Evolutionary conservation across 1,140 invertebrate genomes (phyloP).

Genomic region (Drosophila insularis): DNA sequence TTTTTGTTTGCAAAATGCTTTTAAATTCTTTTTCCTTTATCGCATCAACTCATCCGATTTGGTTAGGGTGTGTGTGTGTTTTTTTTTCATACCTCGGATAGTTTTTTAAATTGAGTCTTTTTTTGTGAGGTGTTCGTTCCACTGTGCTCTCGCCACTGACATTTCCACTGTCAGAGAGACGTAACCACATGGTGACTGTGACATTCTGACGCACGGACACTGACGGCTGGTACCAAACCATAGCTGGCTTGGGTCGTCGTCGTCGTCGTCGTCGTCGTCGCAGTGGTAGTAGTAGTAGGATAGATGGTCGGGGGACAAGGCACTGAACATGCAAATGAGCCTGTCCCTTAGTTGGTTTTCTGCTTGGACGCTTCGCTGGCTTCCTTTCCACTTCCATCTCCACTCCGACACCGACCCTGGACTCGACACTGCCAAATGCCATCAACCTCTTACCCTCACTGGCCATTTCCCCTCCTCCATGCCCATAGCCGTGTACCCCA

Average conservation of each 20-base stretch:
- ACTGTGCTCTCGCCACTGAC: conserved; percentile 47
- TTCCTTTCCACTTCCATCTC: conserved; percentile 22
- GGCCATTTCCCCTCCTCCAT: conserved; percentile 1
- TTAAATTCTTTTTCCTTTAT: no score
- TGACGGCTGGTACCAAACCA: conserved; percentile 56
- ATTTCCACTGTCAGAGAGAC: conserved; percentile 73
- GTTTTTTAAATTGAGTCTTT: neutral
- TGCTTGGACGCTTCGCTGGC: conserved; percentile 77
- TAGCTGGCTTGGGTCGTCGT: neutral
- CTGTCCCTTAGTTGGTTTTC: conserved; percentile 79
- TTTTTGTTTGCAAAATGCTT: no score
- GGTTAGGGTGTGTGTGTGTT: neutral
- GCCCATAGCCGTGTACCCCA: conserved; percentile 15
- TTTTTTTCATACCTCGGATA: neutral
- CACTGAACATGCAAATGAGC: conserved; percentile 70
- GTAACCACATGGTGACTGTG: conserved; percentile 77
- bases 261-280: neutral
- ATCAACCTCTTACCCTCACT: neutral
- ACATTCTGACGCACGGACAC: conserved; percentile 66
- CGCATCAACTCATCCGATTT: no score
- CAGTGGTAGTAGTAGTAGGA: conserved; percentile 2
- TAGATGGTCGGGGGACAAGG: conserved; percentile 6
- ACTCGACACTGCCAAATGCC: conserved; percentile 30
- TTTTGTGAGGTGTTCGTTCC: conserved; percentile 11
- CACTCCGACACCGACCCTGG: neutral